Evolutionary conservation across 2,797 vertebrate genomes (phyloP), one percentile per base, ranked within the genome.

Genomic region (Hylomyscus alleni): DNA sequence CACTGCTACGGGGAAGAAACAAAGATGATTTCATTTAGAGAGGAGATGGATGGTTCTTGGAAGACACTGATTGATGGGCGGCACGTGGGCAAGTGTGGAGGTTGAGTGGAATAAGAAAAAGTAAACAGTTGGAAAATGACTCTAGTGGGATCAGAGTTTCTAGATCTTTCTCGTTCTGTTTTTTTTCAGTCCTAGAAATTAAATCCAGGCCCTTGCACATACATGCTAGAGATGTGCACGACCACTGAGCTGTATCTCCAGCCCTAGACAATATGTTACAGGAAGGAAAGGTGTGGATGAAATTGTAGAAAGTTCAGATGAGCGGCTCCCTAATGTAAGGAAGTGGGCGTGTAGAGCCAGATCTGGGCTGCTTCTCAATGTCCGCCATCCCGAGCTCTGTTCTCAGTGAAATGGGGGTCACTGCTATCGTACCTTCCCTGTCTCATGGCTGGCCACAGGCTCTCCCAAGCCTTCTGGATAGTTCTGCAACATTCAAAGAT

Each of bases 21-120:
- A 95, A 67, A 95, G 22, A 44, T 85, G 80, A 87, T 96, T 97
- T 97, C 44, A 82, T 56, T 95, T 80, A 29, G 24, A 58, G 80
- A 60, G 54, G 1, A n/a, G 89, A 26, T 80, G 12, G 29, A 96
- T 93, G 54, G 34, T 80, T 82, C 26, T 83, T 60, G 37, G 78
- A 90, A 10, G 50, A 89, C 24, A 67, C 92, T 97, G 88, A 40
- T 72, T 67, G 65, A 89, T 62, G 82, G 20, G 44, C 69, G 72
- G 52, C 13, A 2, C 31, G 31, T 87, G 20, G n/a, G 52, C 72
- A 89, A 58, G 29, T 91, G 12, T 73, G 47, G 76, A 26, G 37
- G 58, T 90, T 88, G 52, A 73, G 78, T 40, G 67, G 22, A 15
- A 0, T 50, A 44, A 92, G 26, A 37, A 22, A 44, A 89, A 29